Evolutionary conservation across 1,140 invertebrate genomes (phyloP), one percentile per base, ranked within the genome.

Genomic region (Gryon sp.): DNA sequence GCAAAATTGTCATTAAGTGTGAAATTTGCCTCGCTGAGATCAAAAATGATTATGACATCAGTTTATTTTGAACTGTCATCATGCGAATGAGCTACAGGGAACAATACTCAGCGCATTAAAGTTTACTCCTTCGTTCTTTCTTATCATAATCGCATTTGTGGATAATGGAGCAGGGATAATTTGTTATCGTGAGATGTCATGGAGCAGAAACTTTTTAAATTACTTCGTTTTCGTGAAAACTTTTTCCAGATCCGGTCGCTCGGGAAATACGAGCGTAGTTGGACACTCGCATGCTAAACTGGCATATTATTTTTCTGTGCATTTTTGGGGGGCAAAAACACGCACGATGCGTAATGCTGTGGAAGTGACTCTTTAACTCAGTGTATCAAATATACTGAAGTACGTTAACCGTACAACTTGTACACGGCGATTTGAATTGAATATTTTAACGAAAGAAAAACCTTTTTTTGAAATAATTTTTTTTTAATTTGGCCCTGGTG

Each of bases 121-220:
- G 83, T 88, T 88, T 83, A 84, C 73, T 79, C 52, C 76, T 80
- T 62, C 59, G 78, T 85, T 86, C 83, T 86, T 87, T 86, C 86
- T 88, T 88, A 88, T 88, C 86, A 87, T 88, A 88, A 88, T 87
- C 84, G 83, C 87, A 86, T 88, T 88, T 87, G 82, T 82, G 83
- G 86, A 88, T 88, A 88, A 88, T 87, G 87, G 86, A 84, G 81
- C 83, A 80, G 79, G 83, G 83, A 88, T 87, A 87, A 88, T 87
- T 88, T 88, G 87, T 87, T 87, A 87, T 87, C 86, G 83, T 77
- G 72, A 72, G 60, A 86, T 88, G 86, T 88, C 86, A 84, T 83
- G 83, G 80, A 83, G 82, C 84, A 87, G 85, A 87, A 88, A 88
- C 84, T 87, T 87, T 88, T 87, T 84, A 87, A 88, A 87, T 88